Evolutionary conservation across 2,113 vertebrate species (phyloP), one percentile per base, ranked within the genome.

Genomic region (Cynopterus brachyotis): DNA sequence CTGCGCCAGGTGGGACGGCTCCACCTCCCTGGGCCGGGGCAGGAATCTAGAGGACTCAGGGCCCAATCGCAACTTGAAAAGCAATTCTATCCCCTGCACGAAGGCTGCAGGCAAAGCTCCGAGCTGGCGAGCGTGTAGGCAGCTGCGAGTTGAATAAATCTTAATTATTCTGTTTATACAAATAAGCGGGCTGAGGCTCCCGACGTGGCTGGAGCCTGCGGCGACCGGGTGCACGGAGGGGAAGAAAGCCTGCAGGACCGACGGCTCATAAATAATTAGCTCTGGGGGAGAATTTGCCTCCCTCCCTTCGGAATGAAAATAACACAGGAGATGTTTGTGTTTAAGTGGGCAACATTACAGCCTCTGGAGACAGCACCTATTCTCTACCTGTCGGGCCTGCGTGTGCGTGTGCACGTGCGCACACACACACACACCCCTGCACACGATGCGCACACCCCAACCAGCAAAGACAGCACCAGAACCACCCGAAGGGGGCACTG

Each of bases 161-260:
- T 95, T 98, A 98, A 98, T 98, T 96, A 98, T 87, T 97, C 98
- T 98, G 97, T 98, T 98, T 98, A 96, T 95, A 96, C 91, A 98
- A 98, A 98, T 97, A 98, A 97, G 95, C 95, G 95, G 96, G 95
- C 80, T 97, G 97, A 78, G 93, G 98, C 91, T 0, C 8, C 82
- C 96, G 97, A 96, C 59, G 35, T 90, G 87, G 97, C 30, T 79
- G 96, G 89, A 92, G 98, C 96, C 35, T 70, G 42, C 96, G 95
- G 75, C 97, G 98, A 95, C 81, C 83, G n/a, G 42, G 85, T 88
- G 78, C 85, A 40, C 20, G 15, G 15, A 94, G 78, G 98, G 97
- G 83, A 97, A 70, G 96, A 66, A 88, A 30, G 30, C 2, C 1
- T 79, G 50, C 75, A 72, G 80, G 0, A 19, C 55, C 96, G 93